Percentiles rank a stretch among this genome's conserved stretches.
Evolutionary conservation across 1,140 invertebrate species (phyloP).

Genomic region (Neodiprion lecontei): DNA sequence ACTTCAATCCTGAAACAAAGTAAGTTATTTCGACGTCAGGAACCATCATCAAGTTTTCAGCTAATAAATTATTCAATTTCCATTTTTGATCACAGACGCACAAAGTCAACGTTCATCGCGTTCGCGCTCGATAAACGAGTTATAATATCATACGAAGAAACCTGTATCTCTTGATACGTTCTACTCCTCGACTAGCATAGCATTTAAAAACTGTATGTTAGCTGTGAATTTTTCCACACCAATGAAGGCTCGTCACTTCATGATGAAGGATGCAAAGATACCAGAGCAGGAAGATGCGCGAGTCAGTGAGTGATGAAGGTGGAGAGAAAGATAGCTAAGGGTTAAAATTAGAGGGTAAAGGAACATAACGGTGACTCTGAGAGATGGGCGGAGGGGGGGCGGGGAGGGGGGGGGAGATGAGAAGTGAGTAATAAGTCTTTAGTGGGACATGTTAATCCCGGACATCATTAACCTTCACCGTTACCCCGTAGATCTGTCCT

Average conservation of each 20-base stretch:
- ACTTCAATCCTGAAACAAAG: neutral
- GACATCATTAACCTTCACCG: conserved; percentile 33
- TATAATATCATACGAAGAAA: too few species aligned
- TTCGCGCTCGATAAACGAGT: too few species aligned
- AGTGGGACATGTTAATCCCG: conserved; percentile 42
- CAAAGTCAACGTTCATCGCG: too few species aligned
- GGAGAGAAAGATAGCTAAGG: neutral
- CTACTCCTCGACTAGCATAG: too few species aligned
- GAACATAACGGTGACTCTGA: neutral
- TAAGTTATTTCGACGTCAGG: neutral
- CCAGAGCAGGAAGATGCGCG: neutral
- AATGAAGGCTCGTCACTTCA: neutral
- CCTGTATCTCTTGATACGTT: too few species aligned
- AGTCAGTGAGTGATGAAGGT: neutral
- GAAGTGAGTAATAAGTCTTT: conserved; percentile 29
- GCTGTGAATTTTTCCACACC: neutral
- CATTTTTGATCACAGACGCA: neutral
- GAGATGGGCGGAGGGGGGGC: neutral
- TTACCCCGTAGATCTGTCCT: neutral
- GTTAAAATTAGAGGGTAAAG: neutral
- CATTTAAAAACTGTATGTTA: too few species aligned
- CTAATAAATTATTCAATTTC: neutral
- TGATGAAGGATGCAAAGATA: neutral
- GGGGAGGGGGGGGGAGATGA: too few species aligned
- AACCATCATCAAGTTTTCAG: neutral